Base-by-base conservation (phyloP, 2,797 vertebrate genomes). In the Lindbergichthys nudifrons region DNA sequence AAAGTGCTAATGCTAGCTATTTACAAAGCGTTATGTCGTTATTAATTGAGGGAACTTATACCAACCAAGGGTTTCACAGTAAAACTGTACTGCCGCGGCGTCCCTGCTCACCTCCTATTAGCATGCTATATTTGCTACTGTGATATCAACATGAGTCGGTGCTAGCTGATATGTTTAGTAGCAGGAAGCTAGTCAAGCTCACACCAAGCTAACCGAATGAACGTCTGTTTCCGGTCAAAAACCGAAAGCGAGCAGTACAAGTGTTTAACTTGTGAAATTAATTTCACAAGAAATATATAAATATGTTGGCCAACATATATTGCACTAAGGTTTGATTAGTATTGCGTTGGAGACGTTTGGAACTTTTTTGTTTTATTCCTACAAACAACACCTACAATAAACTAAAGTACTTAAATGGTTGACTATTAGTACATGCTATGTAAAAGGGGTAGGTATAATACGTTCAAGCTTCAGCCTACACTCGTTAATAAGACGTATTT, bases 131-230 rank as follows among this genome's bases (percentile, higher is more conserved):
- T 69, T 81, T 89, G 70, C 81, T 26, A 6, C 45, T 36, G 19
- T 57, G 67, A 69, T 69, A 73, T 69, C 72, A 77, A 47, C 77
- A 73, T 23, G 77, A 73, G 64, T 69, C 16, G 16, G 46, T 13
- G 80, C 60, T 85, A 85, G 77, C 73, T 79, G 57, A 67, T 87
- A 71, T 80, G 83, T 68, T 75, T 58, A 57, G 51, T 73, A 76
- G 76, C 54, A 64, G 36, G 51, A 61, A 74, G 71, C 73, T 48
- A 77, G 61, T 45, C 47, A 79, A 43, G 19, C n/a, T 10, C 14
- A 6, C 3, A 46, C 60, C 5, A 43, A 59, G 10, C 0, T 0
- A 4, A 6, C 26, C 10, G 26, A 46, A 46, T 11, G 13, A 13
- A 0, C 0, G 0, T 0, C 0, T 9, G 2, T 41, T 69, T 86